Evolutionary conservation across 2,797 vertebrate species (phyloP).

Genomic region (Diplodus puntazzo): DNA sequence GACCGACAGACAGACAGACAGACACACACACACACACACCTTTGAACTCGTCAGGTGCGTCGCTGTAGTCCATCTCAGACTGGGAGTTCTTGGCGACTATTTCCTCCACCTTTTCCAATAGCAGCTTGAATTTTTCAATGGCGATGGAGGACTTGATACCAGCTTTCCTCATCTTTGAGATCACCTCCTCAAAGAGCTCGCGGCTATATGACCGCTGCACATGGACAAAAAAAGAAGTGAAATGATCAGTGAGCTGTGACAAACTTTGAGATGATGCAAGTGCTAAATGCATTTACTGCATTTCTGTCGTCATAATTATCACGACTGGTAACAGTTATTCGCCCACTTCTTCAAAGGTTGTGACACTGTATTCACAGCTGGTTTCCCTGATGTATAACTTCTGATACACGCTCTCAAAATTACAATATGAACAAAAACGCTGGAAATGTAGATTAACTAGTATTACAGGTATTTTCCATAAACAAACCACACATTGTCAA

Average conservation of each 20-base stretch:
- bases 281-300: background rate
- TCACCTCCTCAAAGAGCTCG: constrained; percentile 98
- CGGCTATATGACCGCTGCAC: constrained; percentile 96
- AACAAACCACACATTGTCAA: background rate
- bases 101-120: constrained; percentile 97
- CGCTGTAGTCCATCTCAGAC: constrained; percentile 98
- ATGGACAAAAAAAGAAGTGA: background rate
- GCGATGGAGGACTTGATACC: constrained; percentile 99
- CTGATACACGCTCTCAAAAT: background rate
- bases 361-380: background rate
- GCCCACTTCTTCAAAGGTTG: background rate
- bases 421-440: background rate
- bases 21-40: constrained; percentile 74
- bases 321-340: background rate
- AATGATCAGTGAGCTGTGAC: background rate
- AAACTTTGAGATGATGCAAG: background rate
- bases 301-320: background rate
- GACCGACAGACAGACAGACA: background rate
- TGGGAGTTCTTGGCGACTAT: constrained; percentile 98
- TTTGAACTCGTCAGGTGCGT: constrained; percentile 98
- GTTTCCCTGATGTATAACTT: fast-evolving
- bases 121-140: constrained; percentile 98
- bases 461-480: background rate
- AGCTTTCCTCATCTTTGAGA: constrained; percentile 98
- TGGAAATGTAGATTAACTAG: background rate